Percentiles rank a stretch among this genome's conserved stretches.
Evolutionary conservation across 2,888 invertebrate species (phyloP).

Genomic region (Oasisia sp.): DNA sequence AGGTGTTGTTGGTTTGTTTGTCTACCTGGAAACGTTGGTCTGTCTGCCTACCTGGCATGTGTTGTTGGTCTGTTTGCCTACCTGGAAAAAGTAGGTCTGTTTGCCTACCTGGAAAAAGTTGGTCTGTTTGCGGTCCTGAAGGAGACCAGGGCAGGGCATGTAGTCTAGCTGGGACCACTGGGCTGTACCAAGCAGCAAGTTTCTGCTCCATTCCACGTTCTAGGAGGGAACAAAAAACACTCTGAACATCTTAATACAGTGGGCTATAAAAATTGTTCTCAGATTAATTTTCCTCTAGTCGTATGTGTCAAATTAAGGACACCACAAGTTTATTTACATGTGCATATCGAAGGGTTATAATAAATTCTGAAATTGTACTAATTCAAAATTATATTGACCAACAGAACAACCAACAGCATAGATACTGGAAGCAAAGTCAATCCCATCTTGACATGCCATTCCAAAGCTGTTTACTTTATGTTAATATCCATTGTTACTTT

Average conservation of each 20-base stretch:
- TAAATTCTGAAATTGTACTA: background rate
- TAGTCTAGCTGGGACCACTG: slow-evolving; percentile 55
- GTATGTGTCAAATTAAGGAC: background rate
- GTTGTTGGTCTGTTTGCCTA: background rate
- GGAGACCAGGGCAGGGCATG: slow-evolving; percentile 81
- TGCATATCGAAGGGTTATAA: no score
- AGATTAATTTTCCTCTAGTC: no score
- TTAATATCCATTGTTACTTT: background rate
- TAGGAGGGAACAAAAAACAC: slow-evolving; percentile 39
- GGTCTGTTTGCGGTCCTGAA: slow-evolving; percentile 82
- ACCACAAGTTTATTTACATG: no score
- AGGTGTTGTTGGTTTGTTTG: no score
- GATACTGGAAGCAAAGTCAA: background rate
- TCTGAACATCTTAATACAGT: no score
- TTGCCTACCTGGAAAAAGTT: slow-evolving; percentile 86
- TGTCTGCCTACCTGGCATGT: background rate
- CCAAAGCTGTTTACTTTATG: background rate
- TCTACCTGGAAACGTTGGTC: slow-evolving; percentile 37
- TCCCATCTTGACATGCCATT: background rate
- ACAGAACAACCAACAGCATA: background rate
- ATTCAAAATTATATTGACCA: background rate
- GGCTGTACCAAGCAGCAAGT: slow-evolving; percentile 63
- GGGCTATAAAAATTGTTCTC: no score
- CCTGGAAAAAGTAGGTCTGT: background rate
- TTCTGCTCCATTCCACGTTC: slow-evolving; percentile 62